Evolutionary conservation across 2,888 invertebrate genomes (phyloP), one percentile per base, ranked within the genome.

Genomic region (Cheilosia soror): DNA sequence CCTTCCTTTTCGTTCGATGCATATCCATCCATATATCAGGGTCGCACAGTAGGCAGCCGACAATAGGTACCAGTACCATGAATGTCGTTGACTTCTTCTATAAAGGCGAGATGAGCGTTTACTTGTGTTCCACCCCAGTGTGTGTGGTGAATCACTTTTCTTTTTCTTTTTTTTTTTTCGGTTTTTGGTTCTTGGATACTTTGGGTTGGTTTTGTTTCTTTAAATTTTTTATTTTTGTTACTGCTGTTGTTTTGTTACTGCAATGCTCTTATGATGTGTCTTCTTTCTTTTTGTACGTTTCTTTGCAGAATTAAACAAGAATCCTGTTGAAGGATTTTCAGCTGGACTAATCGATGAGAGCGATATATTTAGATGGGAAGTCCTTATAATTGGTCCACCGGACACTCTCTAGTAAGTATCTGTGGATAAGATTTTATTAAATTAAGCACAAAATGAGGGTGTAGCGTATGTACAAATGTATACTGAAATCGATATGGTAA

Each of bases 351-450:
- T 99, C 93, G 99, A 99, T 94, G 99, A 99, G 94, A 97, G 98
- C 95, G 99, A 99, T 94, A 98, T 99, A 93, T 99, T 98, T 94
- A 96, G 97, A 94, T 99, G 99, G 99, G 99, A 99, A 95, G 99
- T 99, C 90, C 96, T 99, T 90, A 99, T 99, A 93, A 99, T 99
- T 93, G 99, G 99, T 90, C 99, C 99, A 92, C 98, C 99, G 92
- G 99, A 99, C 93, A 99, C 99, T 88, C 94, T 98, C 90, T 99
- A 98, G 98, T 99, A 94, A 96, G 98, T 95, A 92, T 95, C 92
- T 68, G 11, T 63, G 20, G 4, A 53, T 62, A 20, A 47, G 33
- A 20, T 49, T 25, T 49, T 27, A 29, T 27, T 40, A 3, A 27
- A 15, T 42, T 40, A 11, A 11, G 37, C 33, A 37, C 37, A 6